Evolutionary conservation across 2,797 vertebrate species (phyloP), one percentile per base, ranked within the genome.

Genomic region (Thalassophryne amazonica): DNA sequence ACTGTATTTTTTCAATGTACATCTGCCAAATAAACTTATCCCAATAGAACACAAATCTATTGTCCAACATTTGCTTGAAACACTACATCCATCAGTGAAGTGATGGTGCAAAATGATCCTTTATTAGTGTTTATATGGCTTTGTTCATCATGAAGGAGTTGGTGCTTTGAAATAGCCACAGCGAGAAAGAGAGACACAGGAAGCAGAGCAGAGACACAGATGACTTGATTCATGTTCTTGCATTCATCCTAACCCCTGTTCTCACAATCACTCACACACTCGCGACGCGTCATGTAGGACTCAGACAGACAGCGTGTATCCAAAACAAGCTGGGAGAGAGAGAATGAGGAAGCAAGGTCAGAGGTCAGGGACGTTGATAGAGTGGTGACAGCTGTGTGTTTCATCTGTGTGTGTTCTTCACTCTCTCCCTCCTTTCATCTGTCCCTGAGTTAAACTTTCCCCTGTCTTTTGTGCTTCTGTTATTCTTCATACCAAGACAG

Each of bases 341-440:
- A 15, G 46, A 22, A 22, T 39, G 42, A 51, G 64, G 56, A 11
- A 52, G 7, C 6, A 61, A 27, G 78, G 70, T 83, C 77, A 71
- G 42, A 69, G 77, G 56, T 80, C 12, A 3, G 20, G 29, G 57
- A 31, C 12, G 52, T 14, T 75, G 86, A 88, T 60, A 56, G 57
- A 86, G 80, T 76, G 81, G 73, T 72, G 84, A 85, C 87, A 89
- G 86, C 65, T 89, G 86, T 56, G 62, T 60, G 61, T 83, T 63
- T 81, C 54, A 76, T 79, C 53, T 79, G 49, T 52, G 60, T 50
- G 57, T 58, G 59, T 38, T 68, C 37, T 59, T 70, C 54, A 19
- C 66, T 55, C 33, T 42, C 48, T 25, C 20, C 24, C 40, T 27
- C 36, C 23, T 47, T 16, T 40, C 19, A 35, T 52, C 10, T 45